Percentiles rank a stretch among this genome's conserved stretches.
Conservation (phyloP, 2,888 invertebrate species). For the Quadroppia sp. region DNA sequence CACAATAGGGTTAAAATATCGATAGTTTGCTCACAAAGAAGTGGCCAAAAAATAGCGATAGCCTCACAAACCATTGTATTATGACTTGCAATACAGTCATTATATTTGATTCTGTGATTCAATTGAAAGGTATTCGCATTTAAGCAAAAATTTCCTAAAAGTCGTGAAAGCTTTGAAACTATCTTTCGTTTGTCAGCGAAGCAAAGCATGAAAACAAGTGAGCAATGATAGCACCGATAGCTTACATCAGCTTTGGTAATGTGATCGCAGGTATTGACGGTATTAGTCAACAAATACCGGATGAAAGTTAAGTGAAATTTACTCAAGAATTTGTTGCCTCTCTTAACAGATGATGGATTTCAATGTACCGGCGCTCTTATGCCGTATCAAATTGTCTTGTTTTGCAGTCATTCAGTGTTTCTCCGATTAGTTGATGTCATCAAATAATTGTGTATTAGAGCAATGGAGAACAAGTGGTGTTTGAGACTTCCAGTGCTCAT, state of each 20-base stretch:
- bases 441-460: not conserved
- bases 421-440: not conserved
- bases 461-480: slow-evolving; percentile 15
- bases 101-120: not conserved
- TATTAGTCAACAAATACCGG: slow-evolving; percentile 32
- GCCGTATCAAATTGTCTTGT: slow-evolving; percentile 37
- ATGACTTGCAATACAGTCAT: slow-evolving; percentile 35
- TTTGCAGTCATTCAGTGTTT: slow-evolving; percentile 23
- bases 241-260: not conserved
- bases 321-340: not conserved
- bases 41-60: slow-evolving; percentile 20
- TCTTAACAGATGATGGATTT: slow-evolving; percentile 20
- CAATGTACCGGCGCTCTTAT: not conserved
- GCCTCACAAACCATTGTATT: slow-evolving; percentile 25
- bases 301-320: not conserved
- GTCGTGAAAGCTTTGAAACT: slow-evolving; percentile 15
- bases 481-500: too few relatives aligned
- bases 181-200: slow-evolving; percentile 3
- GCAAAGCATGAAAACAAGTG: slow-evolving; percentile 31
- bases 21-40: not conserved
- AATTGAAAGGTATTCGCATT: not conserved
- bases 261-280: slow-evolving; percentile 23
- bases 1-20: slow-evolving; percentile 37
- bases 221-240: not conserved
- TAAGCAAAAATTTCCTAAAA: not conserved